Percentiles rank a stretch among this genome's conserved stretches.
Conservation (phyloP, 2,113 vertebrate genomes). For the Neomonachus schauinslandi region DNA sequence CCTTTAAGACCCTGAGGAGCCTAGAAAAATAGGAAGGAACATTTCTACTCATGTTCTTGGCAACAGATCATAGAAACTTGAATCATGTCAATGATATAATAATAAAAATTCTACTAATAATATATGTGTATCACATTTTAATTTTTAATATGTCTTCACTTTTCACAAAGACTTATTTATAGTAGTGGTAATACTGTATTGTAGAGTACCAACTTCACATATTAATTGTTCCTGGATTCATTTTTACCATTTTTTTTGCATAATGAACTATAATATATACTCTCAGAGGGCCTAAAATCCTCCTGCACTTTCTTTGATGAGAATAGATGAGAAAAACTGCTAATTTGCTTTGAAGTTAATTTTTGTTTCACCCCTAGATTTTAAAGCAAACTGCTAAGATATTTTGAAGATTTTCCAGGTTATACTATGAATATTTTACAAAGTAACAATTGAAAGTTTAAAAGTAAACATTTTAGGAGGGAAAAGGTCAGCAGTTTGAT, state of each 20-base stretch:
- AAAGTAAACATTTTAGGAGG: conserved; percentile 78
- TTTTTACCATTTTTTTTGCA: conserved; percentile 65
- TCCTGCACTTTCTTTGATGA: conserved; percentile 69
- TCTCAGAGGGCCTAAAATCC: conserved; percentile 56
- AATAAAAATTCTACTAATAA: conserved; percentile 14
- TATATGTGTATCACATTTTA: neutral
- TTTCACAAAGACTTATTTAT: neutral
- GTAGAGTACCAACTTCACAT: conserved; percentile 16
- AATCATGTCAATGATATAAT: neutral
- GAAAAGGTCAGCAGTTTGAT: conserved; percentile 68
- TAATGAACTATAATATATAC: conserved; percentile 48
- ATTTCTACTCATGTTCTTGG: neutral
- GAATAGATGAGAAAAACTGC: conserved; percentile 60
- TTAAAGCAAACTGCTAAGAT: conserved; percentile 77
- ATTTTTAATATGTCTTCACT: conserved; percentile 10
- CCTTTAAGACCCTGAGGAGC: neutral
- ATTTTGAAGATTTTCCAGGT: conserved; percentile 78
- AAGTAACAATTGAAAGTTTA: conserved; percentile 73
- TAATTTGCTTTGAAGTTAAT: conserved; percentile 69
- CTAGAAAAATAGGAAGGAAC: neutral
- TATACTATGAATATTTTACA: conserved; percentile 77
- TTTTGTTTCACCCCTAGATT: conserved; percentile 74
- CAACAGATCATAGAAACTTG: neutral
- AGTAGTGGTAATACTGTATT: neutral
- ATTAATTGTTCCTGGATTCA: conserved; percentile 60